Percentiles rank a stretch among this genome's conserved stretches.
Conservation (phyloP, 2,888 invertebrate genomes). For the Andrena dorsata region DNA sequence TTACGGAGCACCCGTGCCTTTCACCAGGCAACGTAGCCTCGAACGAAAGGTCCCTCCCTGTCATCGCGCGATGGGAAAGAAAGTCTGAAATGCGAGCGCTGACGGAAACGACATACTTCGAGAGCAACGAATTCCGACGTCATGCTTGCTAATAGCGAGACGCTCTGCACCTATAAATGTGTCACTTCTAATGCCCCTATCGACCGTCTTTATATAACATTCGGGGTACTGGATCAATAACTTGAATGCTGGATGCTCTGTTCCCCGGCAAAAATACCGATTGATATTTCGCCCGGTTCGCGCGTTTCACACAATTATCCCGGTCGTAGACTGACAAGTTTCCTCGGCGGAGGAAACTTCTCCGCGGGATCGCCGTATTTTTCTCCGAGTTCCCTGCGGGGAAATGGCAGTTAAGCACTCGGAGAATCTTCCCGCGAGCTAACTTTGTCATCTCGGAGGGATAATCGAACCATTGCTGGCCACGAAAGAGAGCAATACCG, state of each 20-base stretch:
- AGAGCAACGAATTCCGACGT: not conserved
- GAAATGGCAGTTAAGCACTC: constrained; percentile 1
- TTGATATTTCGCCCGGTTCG: not conserved
- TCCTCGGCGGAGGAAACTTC: constrained; percentile 6
- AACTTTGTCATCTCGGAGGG: constrained; percentile 38
- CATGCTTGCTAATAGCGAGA: no score
- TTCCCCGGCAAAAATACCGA: not conserved
- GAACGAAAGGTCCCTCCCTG: not conserved
- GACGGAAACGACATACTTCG: not conserved
- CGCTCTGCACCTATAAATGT: no score
- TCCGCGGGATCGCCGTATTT: not conserved
- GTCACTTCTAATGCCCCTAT: no score
- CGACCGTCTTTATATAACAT: no score
- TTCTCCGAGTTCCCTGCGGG: not conserved
- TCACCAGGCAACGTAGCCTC: not conserved
- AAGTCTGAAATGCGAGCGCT: not conserved
- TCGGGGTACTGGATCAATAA: no score
- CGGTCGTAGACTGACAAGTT: not conserved
- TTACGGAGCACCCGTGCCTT: constrained; percentile 1
- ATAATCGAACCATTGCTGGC: not conserved
- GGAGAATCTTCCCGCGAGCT: not conserved
- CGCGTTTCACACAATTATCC: constrained; percentile 2
- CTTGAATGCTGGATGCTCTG: no score
- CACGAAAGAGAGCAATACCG: not conserved
- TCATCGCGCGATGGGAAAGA: not conserved